Base-by-base conservation (phyloP, 2,888 invertebrate genomes). In the Myathropa florea region DNA sequence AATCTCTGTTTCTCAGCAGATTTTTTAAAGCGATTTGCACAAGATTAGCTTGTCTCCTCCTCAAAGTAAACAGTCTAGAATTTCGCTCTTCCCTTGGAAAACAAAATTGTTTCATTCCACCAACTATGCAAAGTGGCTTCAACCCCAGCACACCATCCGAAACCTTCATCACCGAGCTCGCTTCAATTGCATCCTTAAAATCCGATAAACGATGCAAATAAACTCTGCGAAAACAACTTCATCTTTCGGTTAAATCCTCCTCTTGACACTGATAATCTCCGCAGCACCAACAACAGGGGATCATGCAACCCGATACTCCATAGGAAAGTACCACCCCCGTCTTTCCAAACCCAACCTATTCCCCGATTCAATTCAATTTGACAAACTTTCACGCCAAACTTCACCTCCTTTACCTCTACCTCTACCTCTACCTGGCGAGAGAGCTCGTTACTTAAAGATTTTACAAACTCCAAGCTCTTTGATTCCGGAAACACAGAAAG, bases 371-470 rank as follows among this genome's bases (percentile, higher is more conserved):
- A 67, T 76, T 59, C 46, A 76, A 76, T 67, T 67, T 76, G n/a
- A 46, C 46, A 67, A 76, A 76, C 30, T 67, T 67, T n/a, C 28
- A 76, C 67, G 39, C 39, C 24, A 55, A 75, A 75, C 73, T 75
- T 75, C 36, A 39, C 18, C 30, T 60, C 46, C n/a, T n/a, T n/a
- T 46, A 61, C 24, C 46, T 39, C 30, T 23, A 30, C 0, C 21
- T 60, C 46, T 46, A 61, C 24, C 46, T 39, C 30, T 23, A 30
- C 0, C 21, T 10, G 10, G 7, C 60, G 28, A 6, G n/a, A 60
- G 28, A 26, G 28, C n/a, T n/a, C 28, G 14, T 59, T 75, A 39
- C 59, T 65, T 24, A 28, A 59, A 39, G 65, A 67, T 60, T 60
- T 59, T 18, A 33, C 26, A 39, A 67, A 67, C 59, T 59, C 39